Conservation (phyloP, 2,888 invertebrate genomes). For the Pterostichus madidus region DNA sequence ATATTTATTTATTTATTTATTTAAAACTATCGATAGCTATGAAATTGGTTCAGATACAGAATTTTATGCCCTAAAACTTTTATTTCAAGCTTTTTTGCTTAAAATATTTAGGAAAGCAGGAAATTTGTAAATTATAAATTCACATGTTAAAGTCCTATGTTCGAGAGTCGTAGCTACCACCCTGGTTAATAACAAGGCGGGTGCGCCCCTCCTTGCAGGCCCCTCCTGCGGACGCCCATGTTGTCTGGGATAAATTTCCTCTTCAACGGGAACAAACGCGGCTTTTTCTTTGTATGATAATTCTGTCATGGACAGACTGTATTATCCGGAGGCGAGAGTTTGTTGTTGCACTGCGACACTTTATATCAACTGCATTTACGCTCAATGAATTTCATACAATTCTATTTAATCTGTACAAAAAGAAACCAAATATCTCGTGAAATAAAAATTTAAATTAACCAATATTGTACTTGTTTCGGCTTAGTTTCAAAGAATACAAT, state of each 20-base stretch:
- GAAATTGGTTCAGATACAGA: no score
- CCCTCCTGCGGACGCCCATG: no score
- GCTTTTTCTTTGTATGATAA: slow-evolving; percentile 35
- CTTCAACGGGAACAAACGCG: slow-evolving; percentile 27
- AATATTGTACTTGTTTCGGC: neutral
- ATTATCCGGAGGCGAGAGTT: neutral
- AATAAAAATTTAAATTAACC: slow-evolving; percentile 41
- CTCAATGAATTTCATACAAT: slow-evolving; percentile 12
- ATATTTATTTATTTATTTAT: no score
- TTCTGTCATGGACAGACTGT: slow-evolving; percentile 15
- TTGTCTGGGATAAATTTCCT: slow-evolving; percentile 3
- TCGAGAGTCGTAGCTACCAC: no score
- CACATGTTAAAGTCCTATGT: no score
- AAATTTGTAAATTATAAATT: no score
- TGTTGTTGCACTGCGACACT: slow-evolving; percentile 7
- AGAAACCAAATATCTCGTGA: slow-evolving; percentile 16
- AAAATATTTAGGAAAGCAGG: no score
- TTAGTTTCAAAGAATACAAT: slow-evolving; percentile 12
- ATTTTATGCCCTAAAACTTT: no score
- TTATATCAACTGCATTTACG: slow-evolving; percentile 12
- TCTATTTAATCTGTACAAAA: neutral
- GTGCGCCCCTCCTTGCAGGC: no score
- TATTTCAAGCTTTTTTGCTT: no score
- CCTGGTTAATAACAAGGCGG: no score
- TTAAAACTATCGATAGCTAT: no score